These are phyloP conservation scores for Pedionomus torquatus DNA, from an alignment of 2,113 vertebrate species.

Conservation along the genomic window DNA sequence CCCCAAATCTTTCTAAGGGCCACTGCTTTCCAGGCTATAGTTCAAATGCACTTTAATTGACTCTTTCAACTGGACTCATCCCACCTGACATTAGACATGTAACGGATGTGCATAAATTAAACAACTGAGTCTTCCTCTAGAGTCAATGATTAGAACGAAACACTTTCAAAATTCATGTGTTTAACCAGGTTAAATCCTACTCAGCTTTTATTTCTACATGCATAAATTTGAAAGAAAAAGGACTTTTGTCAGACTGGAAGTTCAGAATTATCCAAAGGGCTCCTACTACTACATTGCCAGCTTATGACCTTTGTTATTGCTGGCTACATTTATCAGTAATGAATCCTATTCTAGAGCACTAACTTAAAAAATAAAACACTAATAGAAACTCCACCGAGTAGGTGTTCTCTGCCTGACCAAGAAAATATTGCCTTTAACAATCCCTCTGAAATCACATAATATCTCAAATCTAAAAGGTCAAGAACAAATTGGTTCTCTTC, in stretches of 20 bases:
- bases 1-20: neutral
- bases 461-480: neutral
- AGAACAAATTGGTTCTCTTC: neutral
- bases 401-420: neutral
- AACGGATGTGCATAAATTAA: constrained; percentile 1
- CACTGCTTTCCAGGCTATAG: neutral
- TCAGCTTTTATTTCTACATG: neutral
- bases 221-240: neutral
- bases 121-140: neutral
- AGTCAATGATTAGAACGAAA: neutral
- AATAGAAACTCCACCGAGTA: neutral
- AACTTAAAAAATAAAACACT: neutral
- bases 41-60: constrained; percentile 1
- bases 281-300: neutral
- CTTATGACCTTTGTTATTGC: neutral
- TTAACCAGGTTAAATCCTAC: neutral
- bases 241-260: neutral
- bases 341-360: neutral
- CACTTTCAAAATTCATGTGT: neutral
- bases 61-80: neutral
- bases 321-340: neutral
- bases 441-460: neutral
- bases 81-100: neutral
- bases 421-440: neutral
- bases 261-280: neutral